Evolutionary conservation across 2,113 vertebrate species (phyloP).

Genomic region (Struthidea cinerea): DNA sequence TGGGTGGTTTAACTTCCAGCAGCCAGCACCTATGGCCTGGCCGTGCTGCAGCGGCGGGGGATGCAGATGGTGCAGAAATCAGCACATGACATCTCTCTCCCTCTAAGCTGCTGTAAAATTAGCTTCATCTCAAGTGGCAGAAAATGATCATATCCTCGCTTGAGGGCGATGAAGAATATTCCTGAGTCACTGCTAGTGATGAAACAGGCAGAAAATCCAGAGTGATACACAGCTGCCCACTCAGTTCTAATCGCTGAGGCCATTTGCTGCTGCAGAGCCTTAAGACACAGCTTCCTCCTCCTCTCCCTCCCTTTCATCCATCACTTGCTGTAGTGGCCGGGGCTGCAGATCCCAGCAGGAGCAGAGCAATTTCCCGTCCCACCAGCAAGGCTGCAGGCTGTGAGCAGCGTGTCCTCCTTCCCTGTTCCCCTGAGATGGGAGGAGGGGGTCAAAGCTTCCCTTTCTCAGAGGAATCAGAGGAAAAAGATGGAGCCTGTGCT

Average conservation of each 20-base stretch:
- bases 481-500: background rate
- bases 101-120: slow-evolving; percentile 57
- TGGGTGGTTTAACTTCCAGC: background rate
- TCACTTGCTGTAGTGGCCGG: background rate
- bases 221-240: slow-evolving; percentile 57
- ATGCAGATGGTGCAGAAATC: slow-evolving; percentile 8
- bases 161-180: slow-evolving; percentile 61
- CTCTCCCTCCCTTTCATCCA: slow-evolving; percentile 45
- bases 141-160: slow-evolving; percentile 60
- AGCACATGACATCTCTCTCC: slow-evolving; percentile 54
- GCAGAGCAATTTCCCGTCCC: background rate
- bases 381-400: background rate
- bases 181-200: slow-evolving; percentile 59
- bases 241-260: slow-evolving; percentile 52
- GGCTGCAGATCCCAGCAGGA: background rate
- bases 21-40: background rate
- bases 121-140: slow-evolving; percentile 63
- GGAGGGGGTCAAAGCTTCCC: background rate
- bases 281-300: slow-evolving; percentile 17
- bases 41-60: background rate
- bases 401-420: background rate
- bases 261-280: slow-evolving; percentile 52
- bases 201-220: slow-evolving; percentile 58
- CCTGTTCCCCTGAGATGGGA: background rate
- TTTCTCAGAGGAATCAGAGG: background rate